Evolutionary conservation across 2,888 invertebrate species (phyloP).

Genomic region (Drosophila fungiperda): DNA sequence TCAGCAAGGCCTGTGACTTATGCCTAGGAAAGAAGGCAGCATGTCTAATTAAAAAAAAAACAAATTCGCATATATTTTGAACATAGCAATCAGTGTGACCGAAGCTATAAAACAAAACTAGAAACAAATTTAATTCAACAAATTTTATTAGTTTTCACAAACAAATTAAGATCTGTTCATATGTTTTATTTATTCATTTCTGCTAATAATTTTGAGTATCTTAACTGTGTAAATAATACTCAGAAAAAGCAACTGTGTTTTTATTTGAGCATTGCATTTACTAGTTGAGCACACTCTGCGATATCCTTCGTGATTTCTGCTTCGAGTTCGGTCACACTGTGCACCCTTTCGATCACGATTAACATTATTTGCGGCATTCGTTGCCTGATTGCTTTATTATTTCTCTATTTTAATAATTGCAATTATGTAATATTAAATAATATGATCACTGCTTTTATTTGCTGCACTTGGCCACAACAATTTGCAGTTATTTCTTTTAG

Average conservation of each 20-base stretch:
- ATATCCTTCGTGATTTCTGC: not conserved
- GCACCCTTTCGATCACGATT: not conserved
- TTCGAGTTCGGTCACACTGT: conserved; percentile 23
- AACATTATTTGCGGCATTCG: conserved; percentile 10
- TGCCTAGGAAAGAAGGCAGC: conserved; percentile 35
- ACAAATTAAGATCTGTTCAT: not conserved
- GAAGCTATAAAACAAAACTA: conserved; percentile 2
- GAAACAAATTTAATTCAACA: not conserved
- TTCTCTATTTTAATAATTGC: conserved; percentile 1
- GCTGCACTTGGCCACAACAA: conserved; percentile 62
- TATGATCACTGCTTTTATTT: conserved; percentile 53
- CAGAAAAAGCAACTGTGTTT: not conserved
- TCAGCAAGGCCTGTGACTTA: conserved; percentile 42
- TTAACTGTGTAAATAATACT: not conserved
- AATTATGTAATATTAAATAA: conserved; percentile 12
- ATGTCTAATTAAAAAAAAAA: conserved; percentile 34
- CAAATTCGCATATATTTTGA: conserved; percentile 10
- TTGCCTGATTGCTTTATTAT: conserved; percentile 8
- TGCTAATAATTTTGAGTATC: not conserved
- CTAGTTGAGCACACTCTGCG: not conserved
- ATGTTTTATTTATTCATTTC: not conserved
- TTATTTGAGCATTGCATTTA: not conserved
- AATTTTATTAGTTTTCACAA: not conserved
- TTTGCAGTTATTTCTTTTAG: conserved; percentile 49
- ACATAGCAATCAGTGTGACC: conserved; percentile 50